Percentiles rank a stretch among this genome's conserved stretches.
Evolutionary conservation across 2,797 vertebrate genomes (phyloP).

Genomic region (Hippocampus kuda): DNA sequence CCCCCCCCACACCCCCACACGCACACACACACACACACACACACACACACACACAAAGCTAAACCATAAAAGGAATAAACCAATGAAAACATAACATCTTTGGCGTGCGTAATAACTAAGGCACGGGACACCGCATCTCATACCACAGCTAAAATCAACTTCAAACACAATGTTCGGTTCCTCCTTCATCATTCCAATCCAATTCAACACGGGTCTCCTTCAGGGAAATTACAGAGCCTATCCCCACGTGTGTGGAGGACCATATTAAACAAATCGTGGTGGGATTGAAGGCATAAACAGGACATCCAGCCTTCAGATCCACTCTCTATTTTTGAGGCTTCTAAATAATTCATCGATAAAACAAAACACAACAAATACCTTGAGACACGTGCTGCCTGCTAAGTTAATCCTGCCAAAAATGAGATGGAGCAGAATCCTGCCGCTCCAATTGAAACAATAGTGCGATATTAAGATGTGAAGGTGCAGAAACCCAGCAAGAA

Average conservation of each 20-base stretch:
- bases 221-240: constrained; percentile 66
- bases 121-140: constrained; percentile 8
- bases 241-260: constrained; percentile 57
- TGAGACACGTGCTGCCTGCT: constrained; percentile 60
- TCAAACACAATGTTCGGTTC: constrained; percentile 44
- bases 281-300: constrained; percentile 59
- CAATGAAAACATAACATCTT: not conserved
- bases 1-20: too few relatives aligned
- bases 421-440: constrained; percentile 71
- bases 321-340: constrained; percentile 55
- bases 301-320: constrained; percentile 36
- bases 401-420: constrained; percentile 72
- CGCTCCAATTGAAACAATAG: constrained; percentile 73
- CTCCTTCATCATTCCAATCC: constrained; percentile 64
- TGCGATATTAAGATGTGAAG: constrained; percentile 72
- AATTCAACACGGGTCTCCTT: constrained; percentile 62
- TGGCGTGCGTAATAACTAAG: not conserved
- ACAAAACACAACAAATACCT: constrained; percentile 75
- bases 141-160: constrained; percentile 25
- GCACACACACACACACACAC: too few relatives aligned
- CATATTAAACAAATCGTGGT: constrained; percentile 68
- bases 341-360: constrained; percentile 80
- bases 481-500: constrained; percentile 64
- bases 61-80: not conserved
- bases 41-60: not conserved